Conservation (phyloP, 2,797 vertebrate species). For the Hemibagrus guttatus region DNA sequence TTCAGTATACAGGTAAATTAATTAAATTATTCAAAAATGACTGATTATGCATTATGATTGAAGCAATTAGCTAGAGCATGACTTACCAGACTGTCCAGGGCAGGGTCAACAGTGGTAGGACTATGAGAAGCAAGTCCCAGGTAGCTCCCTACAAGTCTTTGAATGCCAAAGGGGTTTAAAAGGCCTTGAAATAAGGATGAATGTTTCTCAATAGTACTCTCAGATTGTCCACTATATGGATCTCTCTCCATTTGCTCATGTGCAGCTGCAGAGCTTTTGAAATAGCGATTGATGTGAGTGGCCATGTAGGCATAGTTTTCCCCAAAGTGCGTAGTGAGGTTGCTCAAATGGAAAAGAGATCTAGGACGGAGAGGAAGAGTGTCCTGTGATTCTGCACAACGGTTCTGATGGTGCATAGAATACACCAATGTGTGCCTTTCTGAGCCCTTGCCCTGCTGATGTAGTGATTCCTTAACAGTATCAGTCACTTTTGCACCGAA, state of each 20-base stretch:
- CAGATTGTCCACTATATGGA: background rate
- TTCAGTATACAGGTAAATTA: background rate
- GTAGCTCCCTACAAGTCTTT: constrained; percentile 61
- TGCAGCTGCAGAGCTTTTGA: constrained; percentile 58
- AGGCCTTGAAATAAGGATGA: constrained; percentile 64
- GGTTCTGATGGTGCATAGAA: background rate
- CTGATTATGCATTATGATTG: background rate
- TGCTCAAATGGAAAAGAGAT: constrained; percentile 69
- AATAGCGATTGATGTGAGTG: constrained; percentile 70
- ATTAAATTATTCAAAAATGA: background rate
- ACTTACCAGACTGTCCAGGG: constrained; percentile 65
- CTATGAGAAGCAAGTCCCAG: constrained; percentile 49
- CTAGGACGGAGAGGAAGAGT: constrained; percentile 28
- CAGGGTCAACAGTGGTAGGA: constrained; percentile 25
- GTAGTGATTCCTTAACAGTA: constrained; percentile 22
- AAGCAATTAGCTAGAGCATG: background rate
- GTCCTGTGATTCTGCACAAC: background rate
- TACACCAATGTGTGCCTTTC: background rate
- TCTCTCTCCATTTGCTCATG: constrained; percentile 50
- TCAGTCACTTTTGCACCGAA: constrained; percentile 68
- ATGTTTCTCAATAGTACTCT: constrained; percentile 35
- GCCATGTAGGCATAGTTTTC: constrained; percentile 69
- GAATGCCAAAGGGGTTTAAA: constrained; percentile 62
- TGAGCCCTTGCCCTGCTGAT: background rate
- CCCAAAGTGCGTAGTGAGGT: constrained; percentile 62